Base-by-base conservation (phyloP, 2,888 invertebrate genomes). In the Bellardia bayeri region DNA sequence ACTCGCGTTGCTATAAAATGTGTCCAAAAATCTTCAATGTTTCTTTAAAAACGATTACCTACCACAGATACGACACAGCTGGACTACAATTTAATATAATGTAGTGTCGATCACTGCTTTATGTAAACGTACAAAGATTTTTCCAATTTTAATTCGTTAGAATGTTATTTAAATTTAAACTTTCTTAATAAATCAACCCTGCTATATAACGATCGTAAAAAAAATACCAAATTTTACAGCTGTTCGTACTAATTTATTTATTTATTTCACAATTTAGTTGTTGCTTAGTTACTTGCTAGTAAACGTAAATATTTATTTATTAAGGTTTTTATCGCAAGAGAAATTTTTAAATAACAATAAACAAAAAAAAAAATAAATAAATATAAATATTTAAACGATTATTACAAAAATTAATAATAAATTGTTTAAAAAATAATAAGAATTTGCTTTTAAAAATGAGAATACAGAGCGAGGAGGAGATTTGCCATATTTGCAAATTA, bases 311-410 rank as follows among this genome's bases (percentile, higher is more conserved):
- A 51, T 2, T 13, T 51, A 33, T 37, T 54, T 14, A 56, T n/a
- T 4, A 23, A 49, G 14, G 63, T 90, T 91, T 92, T 92, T 92
- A 91, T 92, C 90, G 91, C 89, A 89, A 90, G 90, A 90, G 91
- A 14, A 92, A 90, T 92, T 91, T 42, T 91, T 91, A 90, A 89
- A 76, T 69, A 4, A 45, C 6, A 51, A 30, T 42, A 49, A 68
- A 69, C 7, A 16, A 23, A 54, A 66, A 66, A 23, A 54, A 9
- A 9, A 5, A 13, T 11, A 56, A 16, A 16, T 16, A 23, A 8
- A 23, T 16, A 14, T n/a, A 51, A 51, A 8, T 45, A 2, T 45
- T 45, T 45, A 45, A 37, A 37, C 37, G 6, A 6, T 37, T 37
- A 37, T 37, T 37, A 45, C 45, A 45, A 45, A 0, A 11, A 45